Evolutionary conservation across 2,797 vertebrate species (phyloP), one percentile per base, ranked within the genome.

Genomic region (Cryptoprocta ferox): DNA sequence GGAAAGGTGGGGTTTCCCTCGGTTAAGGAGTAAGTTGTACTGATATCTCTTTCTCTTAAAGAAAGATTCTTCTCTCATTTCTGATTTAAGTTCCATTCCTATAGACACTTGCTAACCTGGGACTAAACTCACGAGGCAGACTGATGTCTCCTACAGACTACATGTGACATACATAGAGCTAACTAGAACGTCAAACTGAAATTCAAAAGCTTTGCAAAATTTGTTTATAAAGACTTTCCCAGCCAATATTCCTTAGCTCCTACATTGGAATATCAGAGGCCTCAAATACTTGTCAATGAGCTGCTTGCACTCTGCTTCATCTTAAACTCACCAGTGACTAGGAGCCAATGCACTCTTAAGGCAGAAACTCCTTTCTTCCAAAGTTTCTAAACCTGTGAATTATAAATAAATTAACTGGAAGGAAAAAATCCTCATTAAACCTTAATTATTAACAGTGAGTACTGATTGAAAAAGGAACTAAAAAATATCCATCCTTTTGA

Each of bases 361-460:
- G 35, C 66, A 71, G 28, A 94, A 86, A 35, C 37, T 96, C 21
- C 5, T 93, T 93, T 95, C 26, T 93, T 82, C 66, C 45, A 85
- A 56, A 76, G 12, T 50, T 95, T 96, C 66, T 89, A 71, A 81
- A 68, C 0, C 61, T 73, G n/a, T 93, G 80, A 95, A 81, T 90
- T 94, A 53, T 53, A 95, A 96, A 93, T 53, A 89, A 95, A 97
- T 97, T 93, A 97, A 96, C 32, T 73, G 21, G 94, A 91, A 35
- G 81, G 75, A 71, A 19, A 75, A 90, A 97, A 65, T 56, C 13
- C 15, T 94, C 71, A 86, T 94, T 97, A 97, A 97, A 96, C 15
- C 84, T 88, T 93, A 97, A 95, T 96, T 94, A 96, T 85, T 94
- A 93, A 85, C 28, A 73, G 26, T 96, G 61, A 97, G 42, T 90